phyloP scores from a whole-genome alignment of 2,797 vertebrate genomes.

The Gymnothorax reevesii region DNA sequence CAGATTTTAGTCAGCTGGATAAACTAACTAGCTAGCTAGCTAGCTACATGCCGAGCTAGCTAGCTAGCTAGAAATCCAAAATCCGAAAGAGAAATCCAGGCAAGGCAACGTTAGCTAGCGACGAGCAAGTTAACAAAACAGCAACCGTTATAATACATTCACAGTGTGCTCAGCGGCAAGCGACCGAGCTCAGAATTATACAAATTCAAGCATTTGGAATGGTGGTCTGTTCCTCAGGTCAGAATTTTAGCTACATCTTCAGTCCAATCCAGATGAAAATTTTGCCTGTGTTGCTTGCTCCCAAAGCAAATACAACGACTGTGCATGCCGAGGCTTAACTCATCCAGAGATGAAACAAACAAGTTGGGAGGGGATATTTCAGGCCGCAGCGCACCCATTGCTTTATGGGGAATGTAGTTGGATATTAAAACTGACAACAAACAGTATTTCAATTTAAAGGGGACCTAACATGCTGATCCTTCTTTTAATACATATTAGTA shows the following conservation, averaged over 20 bases:
- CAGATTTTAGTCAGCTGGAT: conserved; percentile 33
- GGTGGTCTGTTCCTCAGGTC: not conserved
- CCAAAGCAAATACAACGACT: not conserved
- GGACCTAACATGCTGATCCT: too few species aligned
- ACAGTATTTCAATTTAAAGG: too few species aligned
- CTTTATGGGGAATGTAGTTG: conserved; percentile 57
- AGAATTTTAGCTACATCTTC: not conserved
- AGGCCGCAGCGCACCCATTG: conserved; percentile 25
- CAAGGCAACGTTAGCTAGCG: not conserved
- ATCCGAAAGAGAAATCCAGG: conserved; percentile 26
- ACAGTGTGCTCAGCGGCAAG: conserved; percentile 1
- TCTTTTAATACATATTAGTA: too few species aligned
- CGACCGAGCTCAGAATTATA: not conserved
- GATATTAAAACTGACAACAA: not conserved
- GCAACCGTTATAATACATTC: not conserved
- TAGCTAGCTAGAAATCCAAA: conserved; percentile 18
- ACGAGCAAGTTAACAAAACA: conserved; percentile 8
- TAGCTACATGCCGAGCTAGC: conserved; percentile 21
- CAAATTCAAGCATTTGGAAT: not conserved
- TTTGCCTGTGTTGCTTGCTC: not conserved
- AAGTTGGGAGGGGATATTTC: conserved; percentile 61
- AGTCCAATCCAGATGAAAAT: not conserved
- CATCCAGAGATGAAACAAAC: conserved; percentile 27
- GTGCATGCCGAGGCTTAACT: conserved; percentile 17
- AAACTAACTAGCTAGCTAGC: conserved; percentile 18